Evolutionary conservation across 2,888 invertebrate species (phyloP).

Genomic region (Drosophila phalerata): DNA sequence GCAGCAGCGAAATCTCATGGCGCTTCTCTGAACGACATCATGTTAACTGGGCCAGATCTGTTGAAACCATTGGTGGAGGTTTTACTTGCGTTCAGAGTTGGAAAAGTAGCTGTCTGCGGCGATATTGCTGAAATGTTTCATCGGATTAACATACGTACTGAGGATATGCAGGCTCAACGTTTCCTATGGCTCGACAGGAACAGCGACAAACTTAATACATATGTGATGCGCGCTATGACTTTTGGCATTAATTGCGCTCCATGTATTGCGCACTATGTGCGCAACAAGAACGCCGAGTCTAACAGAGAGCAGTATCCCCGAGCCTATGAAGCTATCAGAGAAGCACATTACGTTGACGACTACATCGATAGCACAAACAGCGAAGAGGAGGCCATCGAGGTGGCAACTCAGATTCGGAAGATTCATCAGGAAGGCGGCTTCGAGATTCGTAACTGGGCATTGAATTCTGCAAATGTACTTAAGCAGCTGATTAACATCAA

Average conservation of each 20-base stretch:
- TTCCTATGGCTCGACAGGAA: background rate
- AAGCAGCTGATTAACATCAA: background rate
- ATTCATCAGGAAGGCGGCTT: background rate
- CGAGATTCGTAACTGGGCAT: background rate
- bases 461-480: background rate
- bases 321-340: background rate
- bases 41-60: background rate
- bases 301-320: background rate
- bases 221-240: background rate
- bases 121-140: background rate
- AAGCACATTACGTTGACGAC: background rate
- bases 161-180: background rate
- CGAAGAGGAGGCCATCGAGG: background rate
- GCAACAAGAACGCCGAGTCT: background rate
- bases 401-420: background rate
- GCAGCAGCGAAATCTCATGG: background rate
- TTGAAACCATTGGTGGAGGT: background rate
- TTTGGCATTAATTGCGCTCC: background rate
- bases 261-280: background rate
- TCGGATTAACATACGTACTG: background rate
- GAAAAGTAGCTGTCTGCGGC: background rate
- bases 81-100: background rate
- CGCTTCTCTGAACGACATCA: background rate
- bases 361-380: background rate
- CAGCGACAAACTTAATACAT: background rate